Evolutionary conservation across 2,888 invertebrate genomes (phyloP), one percentile per base, ranked within the genome.

Genomic region (Altica lythri): DNA sequence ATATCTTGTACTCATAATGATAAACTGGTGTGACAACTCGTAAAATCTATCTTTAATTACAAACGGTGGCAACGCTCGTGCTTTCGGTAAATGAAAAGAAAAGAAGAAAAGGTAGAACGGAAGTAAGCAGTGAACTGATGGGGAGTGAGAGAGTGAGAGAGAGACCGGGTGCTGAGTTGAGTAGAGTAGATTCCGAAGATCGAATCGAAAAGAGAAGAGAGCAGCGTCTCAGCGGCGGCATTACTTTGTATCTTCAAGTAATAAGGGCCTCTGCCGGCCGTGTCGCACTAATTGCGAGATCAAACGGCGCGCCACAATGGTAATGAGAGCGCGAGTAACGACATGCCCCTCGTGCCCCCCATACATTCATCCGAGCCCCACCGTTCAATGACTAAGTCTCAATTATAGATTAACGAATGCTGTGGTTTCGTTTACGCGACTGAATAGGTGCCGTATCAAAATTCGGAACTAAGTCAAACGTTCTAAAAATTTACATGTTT

Each of bases 231-330:
- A 16, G 6, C 44, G 57, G 59, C 68, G 69, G 68, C 68, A 55
- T 65, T 62, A 66, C 69, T 70, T 69, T 69, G 68, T 67, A 65
- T 61, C 63, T 48, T 16, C 19, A 19, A 40, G 64, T 69, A 70
- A 69, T 68, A 65, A 66, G 66, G 63, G 64, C 56, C 56, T 63
- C 67, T 65, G 67, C 66, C 64, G 68, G 67, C 68, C 68, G 66
- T 69, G 70, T 70, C 68, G 68, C 67, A 65, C 68, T 72, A 71
- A 72, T 72, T 72, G 70, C 70, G 56, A 70, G 69, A 72, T 66
- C 67, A 67, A 67, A 67, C 65, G 67, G 54, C 53, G 65, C 63
- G 63, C 62, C 67, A 62, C 64, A 61, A 63, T 61, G 45, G 62
- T 57, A 43, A 55, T 58, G 61, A 61, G 60, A 55, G 62, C 57